Base-by-base conservation (phyloP, 2,797 vertebrate species). In the Peromyscus melanophrys region DNA sequence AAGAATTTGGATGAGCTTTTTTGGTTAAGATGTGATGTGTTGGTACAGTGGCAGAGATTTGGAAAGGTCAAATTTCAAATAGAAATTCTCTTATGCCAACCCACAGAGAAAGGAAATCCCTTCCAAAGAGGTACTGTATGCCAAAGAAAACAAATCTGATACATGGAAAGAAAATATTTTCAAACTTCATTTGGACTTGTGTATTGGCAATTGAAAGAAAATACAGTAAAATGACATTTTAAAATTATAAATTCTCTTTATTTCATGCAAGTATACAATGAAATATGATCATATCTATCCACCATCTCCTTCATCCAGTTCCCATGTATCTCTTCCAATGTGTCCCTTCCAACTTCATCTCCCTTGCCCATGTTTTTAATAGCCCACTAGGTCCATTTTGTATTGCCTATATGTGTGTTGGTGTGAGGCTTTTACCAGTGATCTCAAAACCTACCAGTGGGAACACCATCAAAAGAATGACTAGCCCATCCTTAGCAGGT, bases 1-100 rank as follows among this genome's bases (percentile, higher is more conserved):
- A 19, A 77, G 52, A 14, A 84, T 65, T 89, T 87, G 31, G 63
- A 78, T 89, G 83, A 31, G 49, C 27, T 59, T 31, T 0, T 0
- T 27, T 94, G 80, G 29, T 73, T 94, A 75, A 93, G 52, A 69
- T 4, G 3, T 71, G 25, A 67, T 92, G 57, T 91, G 73, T 43
- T 89, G 75, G 23, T 75, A 5, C 23, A 55, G 29, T 71, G 59
- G 25, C 69, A 87, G 69, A 93, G 37, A 87, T 71, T 80, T 91
- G 96, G 95, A 89, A 97, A 93, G 61, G 40, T 96, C 61, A 91
- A 17, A 43, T 61, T 95, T 21, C 63, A 65, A 83, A 17, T 83
- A 40, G n/a, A 96, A 89, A 65, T 69, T 92, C 3, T 46, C 29
- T 96, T 34, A 43, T 89, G 49, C 57, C 25, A 88, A 89, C 29